Conservation (phyloP, 2,797 vertebrate genomes). For the Bufotes viridis region DNA sequence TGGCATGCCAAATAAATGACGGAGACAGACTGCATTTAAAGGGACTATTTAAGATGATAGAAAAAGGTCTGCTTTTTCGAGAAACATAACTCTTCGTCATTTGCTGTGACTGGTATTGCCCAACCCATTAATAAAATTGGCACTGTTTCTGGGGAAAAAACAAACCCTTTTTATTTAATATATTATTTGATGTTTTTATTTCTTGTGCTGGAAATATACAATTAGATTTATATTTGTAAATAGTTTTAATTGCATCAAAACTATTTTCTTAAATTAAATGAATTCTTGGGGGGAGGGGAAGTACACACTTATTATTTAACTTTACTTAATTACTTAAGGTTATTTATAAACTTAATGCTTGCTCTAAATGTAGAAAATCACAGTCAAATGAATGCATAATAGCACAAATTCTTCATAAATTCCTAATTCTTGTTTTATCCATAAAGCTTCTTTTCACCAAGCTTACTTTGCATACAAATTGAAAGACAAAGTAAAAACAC, state of each 20-base stretch:
- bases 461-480: conserved; percentile 39
- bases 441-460: conserved; percentile 23
- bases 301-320: background rate
- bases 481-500: background rate
- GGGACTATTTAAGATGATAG: too few relatives aligned
- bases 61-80: too few relatives aligned
- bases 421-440: conserved; percentile 29
- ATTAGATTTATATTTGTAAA: background rate
- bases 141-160: too few relatives aligned
- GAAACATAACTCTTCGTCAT: too few relatives aligned
- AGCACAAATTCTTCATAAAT: background rate
- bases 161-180: background rate
- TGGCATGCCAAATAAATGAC: too few relatives aligned
- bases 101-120: too few relatives aligned
- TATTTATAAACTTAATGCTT: conserved; percentile 22
- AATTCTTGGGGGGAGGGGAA: background rate
- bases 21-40: too few relatives aligned
- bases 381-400: conserved; percentile 14
- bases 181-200: background rate
- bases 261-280: background rate
- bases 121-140: too few relatives aligned
- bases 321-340: conserved; percentile 13
- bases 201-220: background rate
- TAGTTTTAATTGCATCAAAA: background rate
- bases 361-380: conserved; percentile 1